phyloP scores from a whole-genome alignment of 2,888 invertebrate species.

The Alloplasta piceator region DNA sequence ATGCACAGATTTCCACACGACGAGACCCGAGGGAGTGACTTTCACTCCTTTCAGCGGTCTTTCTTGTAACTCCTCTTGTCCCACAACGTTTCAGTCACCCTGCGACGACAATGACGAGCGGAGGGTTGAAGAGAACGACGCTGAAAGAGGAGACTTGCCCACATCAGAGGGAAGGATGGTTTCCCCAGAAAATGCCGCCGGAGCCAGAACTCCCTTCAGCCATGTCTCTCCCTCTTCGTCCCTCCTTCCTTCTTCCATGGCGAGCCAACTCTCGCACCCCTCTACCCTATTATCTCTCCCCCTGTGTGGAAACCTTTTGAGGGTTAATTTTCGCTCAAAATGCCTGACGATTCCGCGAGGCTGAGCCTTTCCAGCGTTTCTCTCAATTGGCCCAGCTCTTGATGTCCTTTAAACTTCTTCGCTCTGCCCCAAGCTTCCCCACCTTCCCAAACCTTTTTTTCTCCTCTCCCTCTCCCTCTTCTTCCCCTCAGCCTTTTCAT shows the following conservation, averaged over 20 bases:
- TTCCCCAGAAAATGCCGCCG: constrained; percentile 32
- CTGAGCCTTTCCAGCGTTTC: constrained; percentile 43
- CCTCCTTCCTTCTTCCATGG: neutral
- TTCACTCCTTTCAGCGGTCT: constrained; percentile 29
- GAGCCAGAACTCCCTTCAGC: neutral
- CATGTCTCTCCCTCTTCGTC: neutral
- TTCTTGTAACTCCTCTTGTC: constrained; percentile 1
- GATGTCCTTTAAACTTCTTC: neutral
- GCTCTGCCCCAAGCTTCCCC: neutral
- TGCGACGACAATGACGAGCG: constrained; percentile 1
- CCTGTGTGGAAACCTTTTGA: constrained; percentile 45
- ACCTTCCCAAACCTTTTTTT: constrained; percentile 22
- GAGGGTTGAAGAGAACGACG: neutral
- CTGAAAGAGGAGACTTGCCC: neutral
- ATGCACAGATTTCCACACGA: constrained; percentile 40
- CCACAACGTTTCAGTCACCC: neutral
- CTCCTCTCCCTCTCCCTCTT: neutral
- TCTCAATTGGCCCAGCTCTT: constrained; percentile 28
- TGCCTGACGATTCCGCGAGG: constrained; percentile 49
- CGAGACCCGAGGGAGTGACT: constrained; percentile 43
- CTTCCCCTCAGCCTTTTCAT: neutral
- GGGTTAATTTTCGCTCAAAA: constrained; percentile 62
- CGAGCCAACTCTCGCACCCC: constrained; percentile 51
- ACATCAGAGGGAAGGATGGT: constrained; percentile 33
- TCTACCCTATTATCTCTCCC: constrained; percentile 55